These are phyloP conservation scores for Crotalus horridus DNA, from an alignment of 2,113 vertebrate genomes.

Conservation along the genomic window DNA sequence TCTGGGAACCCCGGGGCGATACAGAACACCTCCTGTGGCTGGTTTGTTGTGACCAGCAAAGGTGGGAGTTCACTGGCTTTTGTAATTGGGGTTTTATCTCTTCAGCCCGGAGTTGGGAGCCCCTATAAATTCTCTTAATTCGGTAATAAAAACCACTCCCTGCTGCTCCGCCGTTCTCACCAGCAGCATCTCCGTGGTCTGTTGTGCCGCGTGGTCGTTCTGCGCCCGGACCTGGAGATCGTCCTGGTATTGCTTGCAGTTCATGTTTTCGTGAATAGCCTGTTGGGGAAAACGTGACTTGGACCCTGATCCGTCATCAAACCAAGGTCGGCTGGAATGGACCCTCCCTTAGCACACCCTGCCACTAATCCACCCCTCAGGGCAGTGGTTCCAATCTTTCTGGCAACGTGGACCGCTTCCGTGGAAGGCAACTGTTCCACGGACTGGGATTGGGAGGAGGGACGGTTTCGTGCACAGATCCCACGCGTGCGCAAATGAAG, in stretches of 20 bases:
- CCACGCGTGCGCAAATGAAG: no score
- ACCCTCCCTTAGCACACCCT: no score
- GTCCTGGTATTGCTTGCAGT: conserved; percentile 86
- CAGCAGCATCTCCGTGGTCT: conserved; percentile 77
- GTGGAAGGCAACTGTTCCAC: no score
- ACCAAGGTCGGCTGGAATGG: neutral
- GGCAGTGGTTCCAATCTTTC: no score
- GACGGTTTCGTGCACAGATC: no score
- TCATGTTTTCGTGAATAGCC: conserved; percentile 83
- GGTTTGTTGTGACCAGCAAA: neutral
- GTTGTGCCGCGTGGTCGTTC: conserved; percentile 77
- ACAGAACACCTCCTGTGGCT: neutral
- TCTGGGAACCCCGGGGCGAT: neutral
- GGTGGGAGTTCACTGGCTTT: neutral
- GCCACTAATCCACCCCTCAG: no score
- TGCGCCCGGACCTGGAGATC: conserved; percentile 77
- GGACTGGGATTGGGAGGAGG: no score
- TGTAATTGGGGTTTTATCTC: no score
- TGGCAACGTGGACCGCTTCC: no score
- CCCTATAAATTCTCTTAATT: neutral
- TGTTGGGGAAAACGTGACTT: conserved; percentile 20
- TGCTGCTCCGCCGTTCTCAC: conserved; percentile 48
- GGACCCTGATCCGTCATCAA: neutral
- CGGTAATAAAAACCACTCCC: neutral
- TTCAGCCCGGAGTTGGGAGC: neutral